Base-by-base conservation (phyloP, 2,113 vertebrate genomes). In the Enhydra lutris region DNA sequence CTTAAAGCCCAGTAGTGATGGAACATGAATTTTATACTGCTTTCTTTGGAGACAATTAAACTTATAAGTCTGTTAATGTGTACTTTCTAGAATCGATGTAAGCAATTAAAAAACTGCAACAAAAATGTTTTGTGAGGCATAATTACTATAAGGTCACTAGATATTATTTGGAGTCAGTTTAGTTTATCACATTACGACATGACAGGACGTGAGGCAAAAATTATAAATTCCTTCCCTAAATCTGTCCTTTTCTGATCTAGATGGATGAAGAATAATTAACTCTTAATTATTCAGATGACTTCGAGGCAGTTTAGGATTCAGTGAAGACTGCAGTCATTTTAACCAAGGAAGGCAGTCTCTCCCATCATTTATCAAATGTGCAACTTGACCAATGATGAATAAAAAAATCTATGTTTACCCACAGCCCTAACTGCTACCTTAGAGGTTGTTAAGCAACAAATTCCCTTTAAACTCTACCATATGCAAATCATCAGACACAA, bases 241-340 rank as follows among this genome's bases (percentile, higher is more conserved):
- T 99, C 99, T 99, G 99, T 99, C 99, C 99, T 99, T 99, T 99
- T 99, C 99, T 99, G 99, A 99, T 99, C 99, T 99, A 99, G 99
- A 99, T 99, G 99, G 99, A 99, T 99, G 99, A 99, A 99, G 99
- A 99, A 99, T 99, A 99, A 99, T 99, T 99, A 99, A 99, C 99
- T 99, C 99, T 99, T 99, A 99, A 99, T 99, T 99, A 99, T 99
- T 99, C 99, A 99, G 99, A 99, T 99, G 99, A 99, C 99, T 99
- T 99, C 98, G 99, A 99, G 99, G 99, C 99, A 99, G 99, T 99
- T 99, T 99, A 99, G 99, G 99, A 99, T 99, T 99, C 99, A 99
- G 99, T 99, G 99, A 99, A 99, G 99, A 99, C 99, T 99, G 99
- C 99, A 99, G 99, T 99, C 98, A 98, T 99, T 99, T 99, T 99